Evolutionary conservation across 2,888 invertebrate genomes (phyloP), one percentile per base, ranked within the genome.

Genomic region (Hipparchia semele): DNA sequence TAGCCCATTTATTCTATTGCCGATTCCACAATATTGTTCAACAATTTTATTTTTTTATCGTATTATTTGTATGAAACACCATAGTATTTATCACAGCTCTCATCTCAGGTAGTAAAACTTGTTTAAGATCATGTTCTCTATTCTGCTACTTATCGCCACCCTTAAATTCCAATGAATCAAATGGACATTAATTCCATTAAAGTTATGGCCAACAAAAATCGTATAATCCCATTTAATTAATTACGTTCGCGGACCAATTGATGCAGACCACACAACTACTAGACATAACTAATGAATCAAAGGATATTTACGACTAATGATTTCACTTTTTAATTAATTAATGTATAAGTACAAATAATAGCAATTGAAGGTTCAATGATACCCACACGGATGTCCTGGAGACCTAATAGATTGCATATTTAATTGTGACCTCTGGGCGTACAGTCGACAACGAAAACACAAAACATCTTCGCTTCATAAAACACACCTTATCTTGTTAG

Each of bases 361-460:
- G 70, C 72, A 78, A 80, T 75, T 78, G 79, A 82, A 81, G 80
- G 79, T 78, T 75, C 74, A 75, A 75, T 71, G 72, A 69, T 73
- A 74, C 79, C 81, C 79, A 82, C 80, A 78, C 82, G 83, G 83
- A 83, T 83, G 82, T 84, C 80, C 81, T 80, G 77, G 72, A 78
- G 69, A 74, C 76, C 79, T 78, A 79, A 80, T 81, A 81, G 77
- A 81, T 79, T 79, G 79, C 77, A 79, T 79, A 80, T 79, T 80
- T 82, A 80, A 80, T 80, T 76, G 74, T 76, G 79, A 80, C 79
- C 81, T 81, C 79, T 79, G 80, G 75, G 76, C 75, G 56, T 76
- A 74, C 74, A 23, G 69, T 49, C 58, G 45, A 45, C 60, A 39
- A 70, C 56, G 49, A 23, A 67, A 12, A 23, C 60, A 54, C 53